Evolutionary conservation across 2,797 vertebrate species (phyloP).

Genomic region (Melopsittacus undulatus): DNA sequence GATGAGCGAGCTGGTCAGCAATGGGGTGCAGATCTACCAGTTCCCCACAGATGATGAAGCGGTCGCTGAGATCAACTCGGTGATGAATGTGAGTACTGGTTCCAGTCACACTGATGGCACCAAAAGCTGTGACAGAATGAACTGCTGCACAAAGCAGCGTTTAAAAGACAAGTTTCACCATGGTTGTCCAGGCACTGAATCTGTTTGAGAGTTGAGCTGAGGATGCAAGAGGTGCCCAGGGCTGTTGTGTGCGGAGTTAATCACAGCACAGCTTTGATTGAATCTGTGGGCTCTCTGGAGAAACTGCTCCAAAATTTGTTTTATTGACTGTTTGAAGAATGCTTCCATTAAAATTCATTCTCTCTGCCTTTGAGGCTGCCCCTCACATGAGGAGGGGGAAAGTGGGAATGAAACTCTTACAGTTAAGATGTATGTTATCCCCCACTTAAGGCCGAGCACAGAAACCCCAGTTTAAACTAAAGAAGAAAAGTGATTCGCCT

Average conservation of each 20-base stretch:
- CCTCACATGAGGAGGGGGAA: not conserved
- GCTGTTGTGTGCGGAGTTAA: not conserved
- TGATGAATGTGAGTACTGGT: constrained; percentile 92
- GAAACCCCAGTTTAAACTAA: not conserved
- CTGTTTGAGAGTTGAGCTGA: not conserved
- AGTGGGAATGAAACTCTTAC: not conserved
- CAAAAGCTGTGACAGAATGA: not conserved
- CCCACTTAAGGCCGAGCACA: not conserved
- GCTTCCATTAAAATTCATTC: not conserved
- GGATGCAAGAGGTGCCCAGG: not conserved
- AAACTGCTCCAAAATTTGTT: not conserved
- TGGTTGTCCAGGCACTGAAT: not conserved
- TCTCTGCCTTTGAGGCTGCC: not conserved
- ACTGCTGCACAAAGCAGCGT: not conserved
- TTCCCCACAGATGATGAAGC: constrained; percentile 96
- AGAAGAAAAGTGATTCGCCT: not conserved
- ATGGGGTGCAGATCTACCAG: constrained; percentile 98
- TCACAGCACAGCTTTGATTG: not conserved
- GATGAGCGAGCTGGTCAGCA: constrained; percentile 98
- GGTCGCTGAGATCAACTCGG: constrained; percentile 93
- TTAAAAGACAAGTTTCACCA: not conserved
- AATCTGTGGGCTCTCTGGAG: not conserved
- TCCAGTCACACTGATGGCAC: not conserved
- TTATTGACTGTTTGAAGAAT: not conserved
- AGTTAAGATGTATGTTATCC: not conserved